Evolutionary conservation across 1,140 invertebrate genomes (phyloP), one percentile per base, ranked within the genome.

Genomic region (Drosophila mojavensis): DNA sequence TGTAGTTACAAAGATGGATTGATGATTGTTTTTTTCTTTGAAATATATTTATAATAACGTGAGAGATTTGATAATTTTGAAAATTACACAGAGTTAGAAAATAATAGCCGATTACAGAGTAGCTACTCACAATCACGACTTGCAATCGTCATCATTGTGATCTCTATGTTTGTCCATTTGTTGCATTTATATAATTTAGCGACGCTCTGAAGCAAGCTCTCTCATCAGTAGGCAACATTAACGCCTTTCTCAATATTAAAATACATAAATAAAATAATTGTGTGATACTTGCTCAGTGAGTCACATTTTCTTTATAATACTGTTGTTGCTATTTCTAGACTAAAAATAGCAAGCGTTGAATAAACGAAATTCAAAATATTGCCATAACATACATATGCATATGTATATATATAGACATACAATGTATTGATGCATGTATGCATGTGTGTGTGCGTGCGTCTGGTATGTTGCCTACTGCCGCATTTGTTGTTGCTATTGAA

Each of bases 301-400:
- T 61, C 70, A 73, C 56, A 55, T 73, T 68, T 73, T 17, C 43
- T 28, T 55, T 61, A 68, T 61, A 73, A 61, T 73, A 58, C 26
- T 70, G 15, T 36, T 65, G 39, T 39, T 60, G 43, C 15, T 54
- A 33, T 45, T 75, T 71, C 36, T 54, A 28, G 45, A 47, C 80
- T 84, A 84, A 69, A 84, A 84, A 84, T 83, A 83, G 81, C 77
- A 47, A 68, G 24, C 33, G 72, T 66, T 64, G 63, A 84, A 83
- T 78, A 84, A 76, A 84, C 54, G 33, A 79, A 70, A 82, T 75
- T 69, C 43, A 64, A 71, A 83, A 83, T 75, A 76, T 71, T 82
- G 71, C 75, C 80, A 83, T 82, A 75, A 71, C 67, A 77, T 83
- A 78, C 15, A 58, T 13, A 41, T 20, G 45, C 13, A 39, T 61